These are phyloP conservation scores for Limnephilus lunatus DNA, from an alignment of 2,888 invertebrate genomes.

Conservation along the genomic window DNA sequence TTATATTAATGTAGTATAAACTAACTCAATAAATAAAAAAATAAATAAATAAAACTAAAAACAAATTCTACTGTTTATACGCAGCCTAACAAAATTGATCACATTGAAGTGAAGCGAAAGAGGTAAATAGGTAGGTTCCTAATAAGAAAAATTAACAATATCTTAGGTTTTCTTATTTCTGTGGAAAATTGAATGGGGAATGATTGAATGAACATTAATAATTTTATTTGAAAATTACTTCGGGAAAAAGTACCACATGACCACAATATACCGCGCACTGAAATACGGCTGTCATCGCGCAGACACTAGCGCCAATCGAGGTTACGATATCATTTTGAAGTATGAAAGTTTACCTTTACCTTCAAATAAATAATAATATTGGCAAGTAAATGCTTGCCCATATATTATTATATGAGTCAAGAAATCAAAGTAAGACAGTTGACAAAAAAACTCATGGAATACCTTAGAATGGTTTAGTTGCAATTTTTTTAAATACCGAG, in stretches of 20 bases:
- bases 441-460: neutral
- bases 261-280: neutral
- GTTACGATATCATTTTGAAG: neutral
- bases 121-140: neutral
- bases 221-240: neutral
- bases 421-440: too few relatives aligned
- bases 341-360: neutral
- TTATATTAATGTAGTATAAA: too few relatives aligned
- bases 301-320: constrained; percentile 11
- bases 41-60: too few relatives aligned
- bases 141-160: neutral
- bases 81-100: too few relatives aligned
- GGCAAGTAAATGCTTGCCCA: neutral
- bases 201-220: neutral
- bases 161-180: neutral
- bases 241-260: neutral
- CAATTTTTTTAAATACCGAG: neutral
- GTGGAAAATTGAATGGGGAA: neutral
- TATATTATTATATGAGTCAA: neutral
- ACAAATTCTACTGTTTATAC: too few relatives aligned
- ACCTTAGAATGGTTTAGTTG: neutral
- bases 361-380: neutral
- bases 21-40: too few relatives aligned
- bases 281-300: neutral
- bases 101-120: neutral